Conservation (phyloP, 2,797 vertebrate species). For the Vespertilio murinus region DNA sequence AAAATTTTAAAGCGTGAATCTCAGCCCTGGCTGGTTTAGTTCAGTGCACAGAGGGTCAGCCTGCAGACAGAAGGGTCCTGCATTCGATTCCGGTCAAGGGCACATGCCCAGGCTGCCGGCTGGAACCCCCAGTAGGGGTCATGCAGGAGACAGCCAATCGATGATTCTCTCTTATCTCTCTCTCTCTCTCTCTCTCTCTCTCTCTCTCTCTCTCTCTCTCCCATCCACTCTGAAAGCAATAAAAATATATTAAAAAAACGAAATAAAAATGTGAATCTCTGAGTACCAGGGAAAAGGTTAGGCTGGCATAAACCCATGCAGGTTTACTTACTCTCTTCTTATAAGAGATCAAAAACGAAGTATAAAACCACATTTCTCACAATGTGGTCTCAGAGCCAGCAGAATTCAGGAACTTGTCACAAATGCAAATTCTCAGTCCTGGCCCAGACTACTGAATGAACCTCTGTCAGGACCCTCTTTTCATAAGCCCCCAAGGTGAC, state of each 20-base stretch:
- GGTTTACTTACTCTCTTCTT: not conserved
- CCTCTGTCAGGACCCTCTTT: not conserved
- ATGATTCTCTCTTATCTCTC: no score
- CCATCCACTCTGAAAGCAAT: no score
- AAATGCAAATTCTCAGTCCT: not conserved
- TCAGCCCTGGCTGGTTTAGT: no score
- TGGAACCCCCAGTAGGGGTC: no score
- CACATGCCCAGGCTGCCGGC: no score
- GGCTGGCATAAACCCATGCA: not conserved
- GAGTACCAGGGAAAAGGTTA: not conserved
- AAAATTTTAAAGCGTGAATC: not conserved
- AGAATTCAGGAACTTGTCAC: not conserved
- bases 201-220: no score
- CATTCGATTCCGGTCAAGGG: no score
- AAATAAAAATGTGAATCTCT: not conserved
- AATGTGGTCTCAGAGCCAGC: not conserved
- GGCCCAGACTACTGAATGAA: not conserved
- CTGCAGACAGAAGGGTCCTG: no score
- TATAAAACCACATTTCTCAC: not conserved
- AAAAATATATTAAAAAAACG: no score
- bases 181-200: no score
- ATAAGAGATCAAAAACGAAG: not conserved
- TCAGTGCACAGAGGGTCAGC: no score
- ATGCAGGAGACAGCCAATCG: no score
- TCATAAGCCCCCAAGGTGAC: not conserved